Percentiles rank a stretch among this genome's conserved stretches.
Conservation (phyloP, 1,140 invertebrate genomes). For the Eulimnadia texana region DNA sequence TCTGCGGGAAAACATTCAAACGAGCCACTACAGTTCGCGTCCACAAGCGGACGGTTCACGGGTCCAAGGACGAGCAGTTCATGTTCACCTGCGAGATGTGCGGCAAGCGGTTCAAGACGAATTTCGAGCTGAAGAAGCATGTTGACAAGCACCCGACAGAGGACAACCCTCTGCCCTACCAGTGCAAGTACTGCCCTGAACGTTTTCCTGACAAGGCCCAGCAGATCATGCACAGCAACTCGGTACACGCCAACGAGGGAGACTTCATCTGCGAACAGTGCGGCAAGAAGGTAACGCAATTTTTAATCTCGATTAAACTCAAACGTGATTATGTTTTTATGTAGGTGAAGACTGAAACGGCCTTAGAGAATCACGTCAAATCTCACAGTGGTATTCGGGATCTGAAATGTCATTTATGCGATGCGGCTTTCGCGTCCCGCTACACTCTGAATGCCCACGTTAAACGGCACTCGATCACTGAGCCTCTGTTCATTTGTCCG, state of each 20-base stretch:
- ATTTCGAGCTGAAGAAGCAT: constrained; percentile 10
- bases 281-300: constrained; percentile 7
- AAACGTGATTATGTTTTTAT: neutral
- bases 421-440: constrained; percentile 5
- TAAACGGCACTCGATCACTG: constrained; percentile 17
- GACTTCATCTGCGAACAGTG: constrained; percentile 12
- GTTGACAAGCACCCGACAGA: constrained; percentile 7
- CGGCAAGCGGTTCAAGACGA: constrained; percentile 11
- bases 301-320: neutral
- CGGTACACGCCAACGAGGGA: constrained; percentile 5
- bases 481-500: constrained; percentile 6
- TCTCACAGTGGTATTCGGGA: constrained; percentile 10
- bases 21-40: constrained; percentile 5
- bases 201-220: constrained; percentile 11
- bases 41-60: constrained; percentile 8
- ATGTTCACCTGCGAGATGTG: constrained; percentile 13
- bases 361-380: constrained; percentile 15
- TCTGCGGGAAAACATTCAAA: constrained; percentile 26
- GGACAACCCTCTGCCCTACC: constrained; percentile 6
- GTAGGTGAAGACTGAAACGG: constrained; percentile 9
- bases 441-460: constrained; percentile 11
- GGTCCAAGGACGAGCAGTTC: constrained; percentile 6
- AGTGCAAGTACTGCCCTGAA: constrained; percentile 6
- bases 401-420: constrained; percentile 12
- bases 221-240: constrained; percentile 9